phyloP scores from a whole-genome alignment of 2,797 vertebrate genomes.

The Crocidura indochinensis region DNA sequence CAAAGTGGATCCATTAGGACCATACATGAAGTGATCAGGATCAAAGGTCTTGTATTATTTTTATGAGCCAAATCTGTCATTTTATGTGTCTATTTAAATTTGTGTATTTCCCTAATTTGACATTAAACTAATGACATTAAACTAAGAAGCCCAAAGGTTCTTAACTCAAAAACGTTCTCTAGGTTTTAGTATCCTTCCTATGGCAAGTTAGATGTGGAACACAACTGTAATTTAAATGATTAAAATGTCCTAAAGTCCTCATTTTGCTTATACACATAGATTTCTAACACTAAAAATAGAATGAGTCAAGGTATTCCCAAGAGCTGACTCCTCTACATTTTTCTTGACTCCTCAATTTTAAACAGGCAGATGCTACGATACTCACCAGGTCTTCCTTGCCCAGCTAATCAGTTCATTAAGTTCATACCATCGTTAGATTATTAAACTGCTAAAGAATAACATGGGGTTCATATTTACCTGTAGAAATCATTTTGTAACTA shows the following conservation, averaged over 20 bases:
- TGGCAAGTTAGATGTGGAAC: neutral
- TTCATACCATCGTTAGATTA: neutral
- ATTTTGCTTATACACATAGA: neutral
- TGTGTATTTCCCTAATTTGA: neutral
- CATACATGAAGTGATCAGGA: slow-evolving; percentile 9
- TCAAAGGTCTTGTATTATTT: neutral
- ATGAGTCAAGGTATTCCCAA: neutral
- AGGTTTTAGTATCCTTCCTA: neutral
- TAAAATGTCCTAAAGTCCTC: slow-evolving; percentile 10
- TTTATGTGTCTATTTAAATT: too few relatives aligned
- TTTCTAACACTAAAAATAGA: slow-evolving; percentile 32
- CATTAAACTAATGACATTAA: slow-evolving; percentile 24
- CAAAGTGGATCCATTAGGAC: neutral
- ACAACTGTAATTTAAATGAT: neutral
- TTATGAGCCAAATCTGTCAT: neutral
- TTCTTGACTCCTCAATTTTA: neutral
- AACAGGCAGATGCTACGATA: neutral
- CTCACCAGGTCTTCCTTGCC: neutral
- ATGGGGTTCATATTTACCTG: slow-evolving; percentile 48
- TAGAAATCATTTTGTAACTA: neutral
- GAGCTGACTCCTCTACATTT: neutral
- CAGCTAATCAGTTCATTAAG: slow-evolving; percentile 17
- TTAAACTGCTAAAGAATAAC: slow-evolving; percentile 5
- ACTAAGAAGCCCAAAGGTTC: neutral
- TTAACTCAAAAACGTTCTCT: slow-evolving; percentile 8